Base-by-base conservation (phyloP, 2,113 vertebrate genomes). In the Hippocampus mohnikei region DNA sequence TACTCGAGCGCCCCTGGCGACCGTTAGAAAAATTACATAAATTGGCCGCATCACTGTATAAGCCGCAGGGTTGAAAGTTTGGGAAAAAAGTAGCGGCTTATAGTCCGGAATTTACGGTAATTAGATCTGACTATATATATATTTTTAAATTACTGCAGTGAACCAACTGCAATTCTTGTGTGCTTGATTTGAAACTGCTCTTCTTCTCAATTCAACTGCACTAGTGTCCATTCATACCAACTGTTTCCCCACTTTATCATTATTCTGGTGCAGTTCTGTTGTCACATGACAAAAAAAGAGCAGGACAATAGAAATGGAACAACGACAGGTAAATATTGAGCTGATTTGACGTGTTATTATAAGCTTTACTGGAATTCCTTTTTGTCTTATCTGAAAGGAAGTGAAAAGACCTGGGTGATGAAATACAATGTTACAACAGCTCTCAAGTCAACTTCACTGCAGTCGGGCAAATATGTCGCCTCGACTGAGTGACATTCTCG, bases 381-480 rank as follows among this genome's bases (percentile, higher is more conserved):
- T 44, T n/a, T 67, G 59, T 40, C 71, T 52, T 27, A 20, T 13
- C 16, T 2, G 2, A 15, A 61, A 62, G 29, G 53, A 50, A 52
- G 9, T 53, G 27, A 67, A 67, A 63, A 40, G 40, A 37, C 42
- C 20, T 9, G 9, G 1, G 1, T 40, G 20, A 63, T 75, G 23
- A 80, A 67, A 73, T 69, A 73, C 64, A 66, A 69, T 18, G 58
- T 66, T 64, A 64, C 70, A 68, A 65, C n/a, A 50, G 23, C 73
- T 53, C 55, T 67, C 42, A 40, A 56, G 62, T 72, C 59, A 61
- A 73, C 80, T 75, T 55, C 66, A 9, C 40, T 81, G 77, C 53
- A 69, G 46, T 44, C 33, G 56, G 44, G 74, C 69, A 81, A 66
- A 73, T 77, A 25, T 73, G 72, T 71, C 66, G 46, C 27, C 42